A percentile compares a stretch with the other conserved stretches of the same genome.
Evolutionary conservation across 2,797 vertebrate genomes (phyloP).

Genomic region (Schizopygopsis malacanthus): DNA sequence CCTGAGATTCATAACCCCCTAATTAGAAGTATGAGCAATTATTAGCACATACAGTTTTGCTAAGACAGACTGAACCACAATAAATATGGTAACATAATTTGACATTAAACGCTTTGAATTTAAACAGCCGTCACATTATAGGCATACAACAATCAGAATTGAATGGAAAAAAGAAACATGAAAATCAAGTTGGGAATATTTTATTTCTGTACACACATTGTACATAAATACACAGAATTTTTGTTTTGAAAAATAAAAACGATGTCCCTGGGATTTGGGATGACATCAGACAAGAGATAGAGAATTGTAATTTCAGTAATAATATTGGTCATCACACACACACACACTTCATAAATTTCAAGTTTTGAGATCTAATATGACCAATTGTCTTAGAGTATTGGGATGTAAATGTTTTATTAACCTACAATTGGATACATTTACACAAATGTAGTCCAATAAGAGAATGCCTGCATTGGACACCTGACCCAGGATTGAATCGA

Average conservation of each 20-base stretch:
- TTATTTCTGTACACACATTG: slow-evolving; percentile 62
- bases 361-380: slow-evolving; percentile 15
- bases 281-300: slow-evolving; percentile 39
- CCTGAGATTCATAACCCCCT: neutral
- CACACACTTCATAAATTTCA: neutral
- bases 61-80: neutral
- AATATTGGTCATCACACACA: slow-evolving; percentile 14
- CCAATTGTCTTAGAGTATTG: slow-evolving; percentile 11
- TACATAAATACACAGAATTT: slow-evolving; percentile 55
- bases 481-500: slow-evolving; percentile 14
- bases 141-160: neutral
- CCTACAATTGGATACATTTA: slow-evolving; percentile 37
- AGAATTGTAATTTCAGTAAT: slow-evolving; percentile 29
- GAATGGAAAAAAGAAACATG: neutral
- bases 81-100: neutral
- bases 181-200: slow-evolving; percentile 43
- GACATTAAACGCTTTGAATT: neutral
- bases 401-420: slow-evolving; percentile 14
- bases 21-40: neutral
- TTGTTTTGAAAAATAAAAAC: slow-evolving; percentile 32
- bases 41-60: neutral
- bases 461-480: slow-evolving; percentile 28
- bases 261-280: slow-evolving; percentile 32
- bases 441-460: slow-evolving; percentile 20
- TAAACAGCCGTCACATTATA: neutral